Evolutionary conservation across 2,113 vertebrate species (phyloP), one percentile per base, ranked within the genome.

Genomic region (Tachycineta bicolor): DNA sequence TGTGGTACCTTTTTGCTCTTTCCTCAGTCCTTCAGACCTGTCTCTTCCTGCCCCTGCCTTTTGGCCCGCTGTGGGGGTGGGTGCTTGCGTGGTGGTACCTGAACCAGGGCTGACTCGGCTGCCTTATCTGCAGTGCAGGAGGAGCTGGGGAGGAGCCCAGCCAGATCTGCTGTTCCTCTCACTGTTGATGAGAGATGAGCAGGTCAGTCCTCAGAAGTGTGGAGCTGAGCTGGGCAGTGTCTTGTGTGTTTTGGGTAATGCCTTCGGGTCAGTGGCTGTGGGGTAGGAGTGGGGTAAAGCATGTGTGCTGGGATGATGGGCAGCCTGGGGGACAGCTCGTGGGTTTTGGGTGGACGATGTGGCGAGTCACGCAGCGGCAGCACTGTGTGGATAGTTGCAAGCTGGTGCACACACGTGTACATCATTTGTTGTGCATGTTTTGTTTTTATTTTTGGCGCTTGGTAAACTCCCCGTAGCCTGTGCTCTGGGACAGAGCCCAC

Each of bases 381-480:
- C 17, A 0, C 23, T 33, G 11, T 56, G 16, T 33, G 55, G 43
- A 9, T 43, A 23, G 29, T n/a, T 69, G 71, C 24, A 75, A 62
- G 62, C 41, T 16, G 17, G 26, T 43, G 37, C 37, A 8, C 23
- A 5, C 12, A 11, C 0, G 0, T 2, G 2, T 5, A 3, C 0
- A 0, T 60, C 1, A 4, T 55, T 55, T 55, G 12, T 37, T 22
- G 43, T 44, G n/a, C 6, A 0, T 1, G 0, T 4, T 22, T 73
- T 52, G 20, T 13, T 5, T 20, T 64, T 59, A 60, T 60, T 76
- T 33, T 14, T 24, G 62, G 12, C 28, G 49, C 12, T 49, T 58
- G 29, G 47, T 85, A 10, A 78, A 33, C 14, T 52, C 16, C 5
- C 19, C 14, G 2, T 33, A 81, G 59, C 46, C 19, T 43, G 0